Evolutionary conservation across 2,888 invertebrate species (phyloP).

Genomic region (Parnassius glacialis): DNA sequence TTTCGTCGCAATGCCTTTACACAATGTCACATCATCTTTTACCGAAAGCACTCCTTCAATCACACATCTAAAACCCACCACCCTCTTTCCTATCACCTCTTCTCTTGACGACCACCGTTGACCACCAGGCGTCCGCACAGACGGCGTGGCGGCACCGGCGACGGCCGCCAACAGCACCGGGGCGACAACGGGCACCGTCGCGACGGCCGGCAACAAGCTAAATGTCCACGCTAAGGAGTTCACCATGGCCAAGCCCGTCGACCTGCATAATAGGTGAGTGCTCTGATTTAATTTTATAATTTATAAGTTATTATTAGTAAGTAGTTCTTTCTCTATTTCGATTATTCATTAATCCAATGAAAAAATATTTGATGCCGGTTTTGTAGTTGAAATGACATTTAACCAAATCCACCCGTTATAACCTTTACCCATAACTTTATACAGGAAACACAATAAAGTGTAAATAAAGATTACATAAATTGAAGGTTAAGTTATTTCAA

Average conservation of each 20-base stretch:
- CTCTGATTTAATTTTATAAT: no score
- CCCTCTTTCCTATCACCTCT: constrained; percentile 67
- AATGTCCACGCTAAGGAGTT: constrained; percentile 96
- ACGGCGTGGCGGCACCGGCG: constrained; percentile 65
- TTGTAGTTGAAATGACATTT: no score
- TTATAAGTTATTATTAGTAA: no score
- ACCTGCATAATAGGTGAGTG: constrained; percentile 74
- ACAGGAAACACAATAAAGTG: no score
- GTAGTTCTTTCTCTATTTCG: no score
- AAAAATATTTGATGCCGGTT: no score
- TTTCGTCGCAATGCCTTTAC: background rate
- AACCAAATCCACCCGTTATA: no score
- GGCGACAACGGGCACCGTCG: constrained; percentile 41
- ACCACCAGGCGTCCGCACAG: constrained; percentile 83
- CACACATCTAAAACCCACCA: constrained; percentile 32
- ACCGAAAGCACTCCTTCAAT: constrained; percentile 31
- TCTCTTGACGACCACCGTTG: constrained; percentile 74
- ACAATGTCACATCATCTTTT: background rate
- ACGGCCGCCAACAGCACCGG: constrained; percentile 42
- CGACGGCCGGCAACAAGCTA: constrained; percentile 81
- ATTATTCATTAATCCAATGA: no score
- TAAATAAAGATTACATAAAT: no score
- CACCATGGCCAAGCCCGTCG: constrained; percentile 86
- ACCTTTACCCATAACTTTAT: no score
- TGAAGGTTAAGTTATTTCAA: no score